These are phyloP conservation scores for Diachasmimorpha longicaudata DNA, from an alignment of 1,140 invertebrate genomes.

Conservation along the genomic window DNA sequence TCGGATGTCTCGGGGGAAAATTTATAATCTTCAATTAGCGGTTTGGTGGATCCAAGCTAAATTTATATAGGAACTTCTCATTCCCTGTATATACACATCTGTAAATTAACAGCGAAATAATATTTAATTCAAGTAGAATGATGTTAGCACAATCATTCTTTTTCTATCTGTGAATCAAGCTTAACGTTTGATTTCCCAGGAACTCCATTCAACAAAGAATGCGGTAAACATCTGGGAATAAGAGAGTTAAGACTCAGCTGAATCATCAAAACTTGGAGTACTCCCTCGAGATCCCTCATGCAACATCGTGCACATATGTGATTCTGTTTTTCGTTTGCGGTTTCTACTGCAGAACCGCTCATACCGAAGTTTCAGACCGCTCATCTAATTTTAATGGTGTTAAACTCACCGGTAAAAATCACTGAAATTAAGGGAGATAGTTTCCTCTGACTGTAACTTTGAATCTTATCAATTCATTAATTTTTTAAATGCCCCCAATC, in stretches of 20 bases:
- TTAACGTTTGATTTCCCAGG: conserved; percentile 17
- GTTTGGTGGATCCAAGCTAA: too few relatives aligned
- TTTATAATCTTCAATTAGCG: too few relatives aligned
- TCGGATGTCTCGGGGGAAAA: too few relatives aligned
- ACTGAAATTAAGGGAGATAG: background rate
- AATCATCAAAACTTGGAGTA: background rate
- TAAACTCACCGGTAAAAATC: background rate
- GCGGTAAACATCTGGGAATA: background rate
- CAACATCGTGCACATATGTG: background rate
- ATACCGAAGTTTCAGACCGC: background rate
- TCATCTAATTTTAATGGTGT: background rate
- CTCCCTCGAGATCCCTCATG: background rate
- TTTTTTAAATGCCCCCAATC: background rate
- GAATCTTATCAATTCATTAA: background rate
- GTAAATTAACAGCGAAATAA: too few relatives aligned
- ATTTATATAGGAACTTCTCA: too few relatives aligned
- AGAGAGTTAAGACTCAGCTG: background rate
- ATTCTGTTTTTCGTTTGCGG: background rate
- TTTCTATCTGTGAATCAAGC: too few relatives aligned
- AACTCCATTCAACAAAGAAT: conserved; percentile 14
- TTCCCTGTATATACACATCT: too few relatives aligned
- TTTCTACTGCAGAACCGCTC: background rate
- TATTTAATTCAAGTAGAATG: too few relatives aligned
- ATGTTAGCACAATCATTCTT: too few relatives aligned
- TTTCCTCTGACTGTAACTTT: background rate